Evolutionary conservation across 1,140 invertebrate genomes (phyloP).

Genomic region (Drosophila willistoni): DNA sequence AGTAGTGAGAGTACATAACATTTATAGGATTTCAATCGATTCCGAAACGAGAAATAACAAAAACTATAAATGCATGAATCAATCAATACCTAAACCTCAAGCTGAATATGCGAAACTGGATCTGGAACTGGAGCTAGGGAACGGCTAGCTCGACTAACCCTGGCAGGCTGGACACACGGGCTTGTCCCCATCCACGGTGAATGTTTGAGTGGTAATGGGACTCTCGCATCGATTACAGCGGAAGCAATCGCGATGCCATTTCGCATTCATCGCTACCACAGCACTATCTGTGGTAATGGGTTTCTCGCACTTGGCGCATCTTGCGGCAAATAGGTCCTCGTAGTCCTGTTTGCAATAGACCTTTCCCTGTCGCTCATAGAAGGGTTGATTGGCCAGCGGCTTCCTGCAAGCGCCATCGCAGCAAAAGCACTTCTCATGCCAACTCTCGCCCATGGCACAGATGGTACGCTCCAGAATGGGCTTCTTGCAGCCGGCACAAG

Average conservation of each 20-base stretch:
- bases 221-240: slow-evolving; percentile 87
- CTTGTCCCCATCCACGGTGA: slow-evolving; percentile 85
- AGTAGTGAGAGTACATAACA: slow-evolving; percentile 3
- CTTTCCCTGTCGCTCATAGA: slow-evolving; percentile 88
- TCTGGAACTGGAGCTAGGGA: not conserved
- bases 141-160: slow-evolving; percentile 8
- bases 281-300: slow-evolving; percentile 88
- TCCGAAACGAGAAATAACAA: slow-evolving; percentile 21
- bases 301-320: slow-evolving; percentile 89
- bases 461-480: slow-evolving; percentile 87
- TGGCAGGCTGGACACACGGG: slow-evolving; percentile 85
- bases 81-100: slow-evolving; percentile 27
- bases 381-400: slow-evolving; percentile 88
- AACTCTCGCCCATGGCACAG: slow-evolving; percentile 90
- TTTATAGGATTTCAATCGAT: slow-evolving; percentile 10
- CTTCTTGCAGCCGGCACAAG: slow-evolving; percentile 88
- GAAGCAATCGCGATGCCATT: slow-evolving; percentile 89
- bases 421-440: slow-evolving; percentile 94
- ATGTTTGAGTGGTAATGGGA: slow-evolving; percentile 85
- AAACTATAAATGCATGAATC: slow-evolving; percentile 49
- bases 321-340: slow-evolving; percentile 90
- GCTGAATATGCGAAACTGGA: no score
- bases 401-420: slow-evolving; percentile 89
- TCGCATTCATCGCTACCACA: slow-evolving; percentile 86
- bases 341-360: slow-evolving; percentile 90